Conservation (phyloP, 2,888 invertebrate species). For the Pachymerium ferrugineum region DNA sequence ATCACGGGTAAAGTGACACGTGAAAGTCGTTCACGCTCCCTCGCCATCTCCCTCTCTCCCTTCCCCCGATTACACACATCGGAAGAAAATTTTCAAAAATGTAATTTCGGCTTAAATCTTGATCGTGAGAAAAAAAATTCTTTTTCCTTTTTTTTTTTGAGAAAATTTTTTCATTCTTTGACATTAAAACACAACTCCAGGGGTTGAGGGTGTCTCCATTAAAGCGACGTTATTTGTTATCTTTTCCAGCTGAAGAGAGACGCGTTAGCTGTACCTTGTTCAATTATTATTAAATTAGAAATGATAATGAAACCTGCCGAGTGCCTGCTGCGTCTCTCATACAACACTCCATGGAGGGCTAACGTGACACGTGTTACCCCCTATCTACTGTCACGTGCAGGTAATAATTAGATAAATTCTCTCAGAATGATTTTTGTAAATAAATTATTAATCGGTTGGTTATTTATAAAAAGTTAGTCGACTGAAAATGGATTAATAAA, state of each 20-base stretch:
- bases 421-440: not conserved
- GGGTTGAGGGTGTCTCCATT: constrained; percentile 28
- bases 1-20: constrained; percentile 3
- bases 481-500: not conserved
- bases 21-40: not conserved
- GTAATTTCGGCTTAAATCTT: not conserved
- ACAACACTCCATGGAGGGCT: not conserved
- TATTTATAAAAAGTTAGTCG: not conserved
- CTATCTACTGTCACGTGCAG: not conserved
- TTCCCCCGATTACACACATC: not conserved
- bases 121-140: no score
- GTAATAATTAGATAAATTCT: not conserved
- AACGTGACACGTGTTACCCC: not conserved
- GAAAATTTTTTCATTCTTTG: not conserved
- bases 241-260: constrained; percentile 17
- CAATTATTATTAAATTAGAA: constrained; percentile 29
- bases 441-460: no score
- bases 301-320: constrained; percentile 13
- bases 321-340: not conserved
- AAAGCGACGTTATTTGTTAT: constrained; percentile 31
- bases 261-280: not conserved
- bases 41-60: not conserved
- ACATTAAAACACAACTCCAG: not conserved
- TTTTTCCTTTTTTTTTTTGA: no score
- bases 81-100: not conserved